A percentile compares a stretch with the other conserved stretches of the same genome.
phyloP scores from a whole-genome alignment of 2,888 invertebrate species.

The Asteroscopus sphinx region DNA sequence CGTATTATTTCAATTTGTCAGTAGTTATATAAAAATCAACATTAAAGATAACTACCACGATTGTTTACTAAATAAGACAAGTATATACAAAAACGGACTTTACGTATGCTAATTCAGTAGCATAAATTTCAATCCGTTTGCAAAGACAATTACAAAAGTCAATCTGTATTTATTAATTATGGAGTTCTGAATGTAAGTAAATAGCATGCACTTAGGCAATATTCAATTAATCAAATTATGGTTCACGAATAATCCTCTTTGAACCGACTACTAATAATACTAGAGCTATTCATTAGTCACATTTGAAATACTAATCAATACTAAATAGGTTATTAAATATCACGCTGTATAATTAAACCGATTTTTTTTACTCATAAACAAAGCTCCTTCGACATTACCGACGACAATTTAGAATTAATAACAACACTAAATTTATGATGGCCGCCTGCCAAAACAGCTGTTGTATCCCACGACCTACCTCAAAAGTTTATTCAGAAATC shows the following conservation, averaged over 20 bases:
- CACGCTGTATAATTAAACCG: no score
- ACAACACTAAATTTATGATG: neutral
- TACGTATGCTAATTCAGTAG: neutral
- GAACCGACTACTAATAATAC: slow-evolving; percentile 19
- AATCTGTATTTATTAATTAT: neutral
- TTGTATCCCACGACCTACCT: slow-evolving; percentile 10
- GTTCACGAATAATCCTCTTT: slow-evolving; percentile 14
- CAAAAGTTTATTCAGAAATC: slow-evolving; percentile 13
- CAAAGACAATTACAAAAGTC: slow-evolving; percentile 8
- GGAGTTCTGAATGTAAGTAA: slow-evolving; percentile 8
- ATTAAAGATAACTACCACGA: no score
- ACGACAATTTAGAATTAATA: neutral
- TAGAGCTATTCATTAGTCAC: slow-evolving; percentile 12
- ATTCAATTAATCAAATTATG: slow-evolving; percentile 36
- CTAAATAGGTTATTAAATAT: neutral
- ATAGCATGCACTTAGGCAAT: no score
- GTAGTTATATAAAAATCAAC: no score
- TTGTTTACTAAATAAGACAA: no score
- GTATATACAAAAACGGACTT: no score
- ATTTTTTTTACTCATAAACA: no score
- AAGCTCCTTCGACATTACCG: no score
- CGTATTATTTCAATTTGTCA: no score
- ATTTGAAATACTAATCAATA: slow-evolving; percentile 30
- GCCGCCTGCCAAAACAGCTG: slow-evolving; percentile 18
- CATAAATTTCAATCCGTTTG: slow-evolving; percentile 3